Conservation (phyloP, 2,797 vertebrate species). For the Hemitrygon akajei region DNA sequence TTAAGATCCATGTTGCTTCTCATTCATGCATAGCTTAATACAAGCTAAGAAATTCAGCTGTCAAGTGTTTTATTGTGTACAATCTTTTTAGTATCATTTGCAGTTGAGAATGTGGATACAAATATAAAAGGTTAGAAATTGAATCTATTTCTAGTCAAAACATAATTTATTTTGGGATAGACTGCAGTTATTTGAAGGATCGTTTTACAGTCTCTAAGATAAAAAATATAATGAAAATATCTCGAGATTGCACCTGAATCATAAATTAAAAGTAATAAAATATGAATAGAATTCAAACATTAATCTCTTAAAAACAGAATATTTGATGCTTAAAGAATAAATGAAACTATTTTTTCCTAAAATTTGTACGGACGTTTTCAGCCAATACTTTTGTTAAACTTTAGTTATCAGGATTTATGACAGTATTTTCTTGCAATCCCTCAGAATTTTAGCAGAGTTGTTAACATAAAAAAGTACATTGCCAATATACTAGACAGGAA, state of each 20-base stretch:
- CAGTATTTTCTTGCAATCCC: not conserved
- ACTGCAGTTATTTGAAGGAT: conserved; percentile 15
- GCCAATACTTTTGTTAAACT: not conserved
- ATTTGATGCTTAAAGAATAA: not conserved
- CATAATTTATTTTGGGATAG: not conserved
- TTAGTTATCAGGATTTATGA: not conserved
- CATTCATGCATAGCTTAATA: not conserved
- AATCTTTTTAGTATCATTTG: not conserved
- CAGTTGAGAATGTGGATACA: not conserved
- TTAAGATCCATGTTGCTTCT: not conserved
- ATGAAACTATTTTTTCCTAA: not conserved
- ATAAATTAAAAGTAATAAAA: not conserved
- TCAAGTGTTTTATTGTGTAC: not conserved
- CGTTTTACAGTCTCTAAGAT: not conserved
- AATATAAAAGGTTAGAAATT: not conserved
- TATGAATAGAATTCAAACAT: not conserved
- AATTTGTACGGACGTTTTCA: not conserved
- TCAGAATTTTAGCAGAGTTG: not conserved
- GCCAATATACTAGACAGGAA: not conserved
- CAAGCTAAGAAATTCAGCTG: not conserved
- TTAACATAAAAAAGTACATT: not conserved
- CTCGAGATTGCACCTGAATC: not conserved
- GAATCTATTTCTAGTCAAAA: not conserved
- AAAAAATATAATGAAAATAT: not conserved
- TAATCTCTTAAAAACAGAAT: not conserved